phyloP scores from a whole-genome alignment of 2,113 vertebrate genomes.

The Zosterops borbonicus region DNA sequence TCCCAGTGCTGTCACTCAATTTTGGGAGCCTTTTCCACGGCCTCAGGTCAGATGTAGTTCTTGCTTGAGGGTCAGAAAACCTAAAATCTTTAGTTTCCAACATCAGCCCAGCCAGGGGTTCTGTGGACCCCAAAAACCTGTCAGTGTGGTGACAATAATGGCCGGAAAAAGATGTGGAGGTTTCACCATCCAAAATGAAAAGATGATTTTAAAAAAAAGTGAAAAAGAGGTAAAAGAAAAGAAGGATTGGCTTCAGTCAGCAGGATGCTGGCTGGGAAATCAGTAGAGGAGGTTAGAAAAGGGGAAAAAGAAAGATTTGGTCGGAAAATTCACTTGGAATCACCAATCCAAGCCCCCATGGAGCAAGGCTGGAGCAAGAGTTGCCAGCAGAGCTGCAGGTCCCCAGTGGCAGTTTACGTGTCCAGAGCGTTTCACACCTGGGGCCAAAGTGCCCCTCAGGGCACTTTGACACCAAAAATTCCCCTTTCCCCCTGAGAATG shows the following conservation, averaged over 20 bases:
- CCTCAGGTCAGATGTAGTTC: too few relatives aligned
- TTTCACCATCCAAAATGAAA: not conserved
- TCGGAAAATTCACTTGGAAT: not conserved
- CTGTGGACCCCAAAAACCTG: not conserved
- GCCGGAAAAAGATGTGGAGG: too few relatives aligned
- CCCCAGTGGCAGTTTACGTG: not conserved
- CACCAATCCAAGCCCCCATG: not conserved
- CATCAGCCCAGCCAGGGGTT: too few relatives aligned
- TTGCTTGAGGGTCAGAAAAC: too few relatives aligned
- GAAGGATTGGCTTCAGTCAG: not conserved
- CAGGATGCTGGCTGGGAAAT: not conserved
- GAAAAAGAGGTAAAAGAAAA: not conserved
- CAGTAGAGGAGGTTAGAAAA: not conserved
- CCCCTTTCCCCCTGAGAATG: not conserved
- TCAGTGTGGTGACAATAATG: too few relatives aligned
- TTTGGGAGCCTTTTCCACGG: too few relatives aligned
- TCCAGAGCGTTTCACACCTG: not conserved
- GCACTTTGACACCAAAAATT: not conserved
- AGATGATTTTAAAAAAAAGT: not conserved
- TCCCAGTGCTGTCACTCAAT: too few relatives aligned
- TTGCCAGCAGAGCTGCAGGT: not conserved
- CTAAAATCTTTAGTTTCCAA: too few relatives aligned
- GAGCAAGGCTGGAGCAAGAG: not conserved
- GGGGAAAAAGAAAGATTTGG: not conserved
- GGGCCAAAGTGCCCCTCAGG: accelerated